A percentile compares a stretch with the other conserved stretches of the same genome.
phyloP scores from a whole-genome alignment of 2,797 vertebrate species.

The Mus minutoides region DNA sequence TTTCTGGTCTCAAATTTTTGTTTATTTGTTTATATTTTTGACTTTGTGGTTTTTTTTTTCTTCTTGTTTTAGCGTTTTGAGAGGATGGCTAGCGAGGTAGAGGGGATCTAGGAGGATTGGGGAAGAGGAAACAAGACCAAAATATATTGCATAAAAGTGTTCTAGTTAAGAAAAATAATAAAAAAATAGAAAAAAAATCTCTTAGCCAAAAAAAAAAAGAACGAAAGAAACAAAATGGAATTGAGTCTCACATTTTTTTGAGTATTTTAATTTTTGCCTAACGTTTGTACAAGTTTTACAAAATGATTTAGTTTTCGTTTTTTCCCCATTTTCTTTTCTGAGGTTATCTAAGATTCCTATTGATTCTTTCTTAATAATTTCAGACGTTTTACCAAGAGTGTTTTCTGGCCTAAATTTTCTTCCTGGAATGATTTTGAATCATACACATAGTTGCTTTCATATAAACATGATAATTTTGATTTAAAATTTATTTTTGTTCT shows the following conservation, averaged over 20 bases:
- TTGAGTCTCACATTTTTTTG: neutral
- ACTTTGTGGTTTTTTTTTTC: neutral
- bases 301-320: neutral
- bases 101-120: neutral
- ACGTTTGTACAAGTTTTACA: neutral
- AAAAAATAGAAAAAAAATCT: neutral
- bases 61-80: neutral
- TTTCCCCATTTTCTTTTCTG: neutral
- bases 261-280: neutral
- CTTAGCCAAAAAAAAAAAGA: neutral
- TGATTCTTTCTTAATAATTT: slow-evolving; percentile 2
- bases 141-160: neutral
- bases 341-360: neutral
- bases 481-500: slow-evolving; percentile 16
- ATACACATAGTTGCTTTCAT: neutral
- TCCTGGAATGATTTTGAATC: slow-evolving; percentile 4
- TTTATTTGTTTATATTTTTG: neutral
- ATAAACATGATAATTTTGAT: neutral
- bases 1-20: neutral
- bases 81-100: neutral
- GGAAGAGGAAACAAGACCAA: neutral
- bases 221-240: neutral
- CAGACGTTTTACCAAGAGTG: neutral
- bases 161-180: neutral
- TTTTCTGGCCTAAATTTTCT: neutral